phyloP scores from a whole-genome alignment of 2,888 invertebrate species.

The Ormyrus nitidulus region DNA sequence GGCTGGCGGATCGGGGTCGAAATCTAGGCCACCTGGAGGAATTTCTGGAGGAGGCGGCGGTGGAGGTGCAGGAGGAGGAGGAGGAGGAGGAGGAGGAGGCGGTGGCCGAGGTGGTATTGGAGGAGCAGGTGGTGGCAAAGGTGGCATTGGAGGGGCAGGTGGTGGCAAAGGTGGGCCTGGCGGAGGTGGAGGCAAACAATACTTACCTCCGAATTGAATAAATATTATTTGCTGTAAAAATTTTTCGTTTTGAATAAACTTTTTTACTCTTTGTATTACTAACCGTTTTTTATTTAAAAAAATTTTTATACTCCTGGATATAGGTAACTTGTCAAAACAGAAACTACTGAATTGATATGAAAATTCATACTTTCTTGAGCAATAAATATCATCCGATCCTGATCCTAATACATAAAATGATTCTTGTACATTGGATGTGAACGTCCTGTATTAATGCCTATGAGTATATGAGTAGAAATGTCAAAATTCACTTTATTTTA shows the following conservation, averaged over 20 bases:
- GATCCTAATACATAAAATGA: no score
- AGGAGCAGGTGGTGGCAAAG: conserved; percentile 45
- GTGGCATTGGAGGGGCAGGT: conserved; percentile 35
- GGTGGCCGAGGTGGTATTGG: conserved; percentile 24
- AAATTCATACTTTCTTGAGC: no score
- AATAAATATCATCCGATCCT: no score
- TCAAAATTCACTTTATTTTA: no score
- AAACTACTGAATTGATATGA: background rate
- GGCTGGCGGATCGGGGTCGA: conserved; percentile 31
- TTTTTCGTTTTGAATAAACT: conserved; percentile 6
- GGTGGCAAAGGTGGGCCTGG: conserved; percentile 28
- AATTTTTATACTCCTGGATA: background rate
- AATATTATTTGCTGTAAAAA: background rate
- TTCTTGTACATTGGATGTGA: no score
- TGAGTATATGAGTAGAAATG: no score
- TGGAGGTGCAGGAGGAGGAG: conserved; percentile 44
- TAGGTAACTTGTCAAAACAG: background rate
- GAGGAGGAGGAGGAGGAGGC: conserved; percentile 41
- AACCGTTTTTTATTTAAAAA: background rate
- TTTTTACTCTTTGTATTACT: conserved; percentile 3
- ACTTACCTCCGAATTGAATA: conserved; percentile 65
- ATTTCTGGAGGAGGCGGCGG: conserved; percentile 44
- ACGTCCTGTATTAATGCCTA: no score
- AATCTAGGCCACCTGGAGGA: background rate
- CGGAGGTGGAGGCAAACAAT: conserved; percentile 61